Evolutionary conservation across 2,888 invertebrate genomes (phyloP), one percentile per base, ranked within the genome.

Genomic region (Thyatira batis): DNA sequence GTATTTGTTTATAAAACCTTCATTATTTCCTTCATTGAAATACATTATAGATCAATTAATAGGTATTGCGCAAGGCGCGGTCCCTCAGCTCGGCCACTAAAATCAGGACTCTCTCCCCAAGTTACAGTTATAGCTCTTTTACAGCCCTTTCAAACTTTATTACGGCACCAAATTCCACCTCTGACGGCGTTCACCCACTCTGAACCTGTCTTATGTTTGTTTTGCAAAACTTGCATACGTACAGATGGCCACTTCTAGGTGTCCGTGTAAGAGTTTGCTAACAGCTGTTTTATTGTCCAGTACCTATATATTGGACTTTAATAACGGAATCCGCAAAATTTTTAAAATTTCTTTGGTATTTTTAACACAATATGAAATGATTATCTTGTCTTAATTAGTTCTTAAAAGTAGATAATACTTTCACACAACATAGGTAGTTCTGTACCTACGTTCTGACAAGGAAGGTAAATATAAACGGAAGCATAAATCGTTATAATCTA

Each of bases 91-190:
- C 60, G 76, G 82, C 83, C 82, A 90, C 89, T 91, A 91, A 91
- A 92, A 91, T 91, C 89, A 85, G 82, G 80, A 79, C 87, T 82
- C 82, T 82, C 81, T 78, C 83, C 78, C 84, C 83, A 76, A 90
- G 85, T 88, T 87, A 91, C 90, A 87, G 91, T 90, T 91, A 92
- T 85, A 76, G 90, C 87, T 83, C 90, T 91, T 92, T 91, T 91
- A 92, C 89, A 86, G 89, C 87, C 89, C 92, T 91, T 92, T 91
- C 89, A 85, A 88, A 89, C 73, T 92, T 92, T 92, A 92, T 90
- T 87, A 83, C 90, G 86, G 89, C 80, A 73, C 91, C 88, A 81
- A 88, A 90, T 89, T 85, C 87, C 86, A 79, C 79, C 78, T 80
- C 74, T 65, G 70, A 58, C 70, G 71, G 73, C 72, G 71, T 67